Conservation (phyloP, 2,113 vertebrate genomes). For the Pelvicachromis taeniatus region DNA sequence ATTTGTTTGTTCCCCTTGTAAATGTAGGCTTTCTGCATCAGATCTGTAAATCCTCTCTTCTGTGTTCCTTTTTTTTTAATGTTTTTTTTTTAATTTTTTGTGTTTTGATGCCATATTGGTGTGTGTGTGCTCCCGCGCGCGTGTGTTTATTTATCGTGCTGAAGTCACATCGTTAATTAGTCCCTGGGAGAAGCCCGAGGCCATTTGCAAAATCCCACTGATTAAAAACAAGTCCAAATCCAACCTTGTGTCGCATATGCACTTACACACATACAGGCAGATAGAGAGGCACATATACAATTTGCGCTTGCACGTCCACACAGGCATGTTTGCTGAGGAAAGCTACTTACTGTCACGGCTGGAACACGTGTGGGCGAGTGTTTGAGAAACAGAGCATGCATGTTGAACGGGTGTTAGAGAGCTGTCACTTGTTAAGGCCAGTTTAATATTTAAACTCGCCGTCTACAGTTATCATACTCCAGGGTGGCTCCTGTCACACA, state of each 20-base stretch:
- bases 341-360: conserved; percentile 69
- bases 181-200: conserved; percentile 74
- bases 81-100: neutral
- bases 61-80: neutral
- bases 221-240: conserved; percentile 76
- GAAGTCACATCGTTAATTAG: conserved; percentile 77
- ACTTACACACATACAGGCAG: neutral
- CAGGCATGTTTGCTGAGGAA: conserved; percentile 33
- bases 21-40: conserved; percentile 27
- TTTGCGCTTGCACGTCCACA: conserved; percentile 5
- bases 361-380: conserved; percentile 61
- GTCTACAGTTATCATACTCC: conserved; percentile 56
- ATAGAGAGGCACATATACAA: neutral
- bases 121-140: neutral
- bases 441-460: conserved; percentile 70
- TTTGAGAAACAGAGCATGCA: conserved; percentile 37
- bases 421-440: conserved; percentile 62
- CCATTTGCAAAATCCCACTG: conserved; percentile 75
- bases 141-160: conserved; percentile 69
- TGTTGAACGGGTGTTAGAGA: conserved; percentile 52
- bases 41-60: conserved; percentile 33
- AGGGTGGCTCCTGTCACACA: conserved; percentile 50
- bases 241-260: conserved; percentile 52
- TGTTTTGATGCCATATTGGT: conserved; percentile 40
- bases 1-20: conserved; percentile 47